phyloP scores from a whole-genome alignment of 2,888 invertebrate genomes.

The Apodemia duryi region DNA sequence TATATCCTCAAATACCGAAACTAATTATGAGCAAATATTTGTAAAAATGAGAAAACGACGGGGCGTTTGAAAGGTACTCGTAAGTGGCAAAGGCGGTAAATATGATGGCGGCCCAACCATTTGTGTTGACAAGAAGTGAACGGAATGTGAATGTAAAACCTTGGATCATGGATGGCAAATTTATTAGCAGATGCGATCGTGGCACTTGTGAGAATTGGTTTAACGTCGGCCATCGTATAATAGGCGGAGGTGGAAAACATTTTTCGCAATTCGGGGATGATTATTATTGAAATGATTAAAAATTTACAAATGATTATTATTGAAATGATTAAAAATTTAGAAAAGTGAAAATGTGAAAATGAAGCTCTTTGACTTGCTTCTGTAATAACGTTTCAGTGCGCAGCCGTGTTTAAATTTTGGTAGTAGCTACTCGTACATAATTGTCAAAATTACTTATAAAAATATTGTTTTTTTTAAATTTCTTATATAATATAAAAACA shows the following conservation, averaged over 20 bases:
- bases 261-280: background rate
- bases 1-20: background rate
- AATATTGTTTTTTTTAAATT: too few species aligned
- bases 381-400: too few species aligned
- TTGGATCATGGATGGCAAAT: conserved; percentile 11
- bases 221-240: background rate
- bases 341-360: too few species aligned
- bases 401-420: too few species aligned
- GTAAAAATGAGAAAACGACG: conserved; percentile 4
- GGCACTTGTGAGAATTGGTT: conserved; percentile 7
- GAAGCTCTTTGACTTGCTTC: too few species aligned
- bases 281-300: too few species aligned
- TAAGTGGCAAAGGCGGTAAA: background rate
- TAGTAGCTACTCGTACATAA: too few species aligned
- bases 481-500: too few species aligned
- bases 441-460: too few species aligned
- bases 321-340: too few species aligned
- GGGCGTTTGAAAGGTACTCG: conserved; percentile 1
- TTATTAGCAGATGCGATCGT: conserved; percentile 4
- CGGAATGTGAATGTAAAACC: conserved; percentile 7
- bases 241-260: background rate
- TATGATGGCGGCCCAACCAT: background rate
- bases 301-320: too few species aligned
- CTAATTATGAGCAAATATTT: conserved; percentile 1
- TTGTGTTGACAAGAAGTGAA: conserved; percentile 3